These are phyloP conservation scores for Pseudotriccus pelzelni DNA, from an alignment of 2,797 vertebrate species.

Conservation along the genomic window DNA sequence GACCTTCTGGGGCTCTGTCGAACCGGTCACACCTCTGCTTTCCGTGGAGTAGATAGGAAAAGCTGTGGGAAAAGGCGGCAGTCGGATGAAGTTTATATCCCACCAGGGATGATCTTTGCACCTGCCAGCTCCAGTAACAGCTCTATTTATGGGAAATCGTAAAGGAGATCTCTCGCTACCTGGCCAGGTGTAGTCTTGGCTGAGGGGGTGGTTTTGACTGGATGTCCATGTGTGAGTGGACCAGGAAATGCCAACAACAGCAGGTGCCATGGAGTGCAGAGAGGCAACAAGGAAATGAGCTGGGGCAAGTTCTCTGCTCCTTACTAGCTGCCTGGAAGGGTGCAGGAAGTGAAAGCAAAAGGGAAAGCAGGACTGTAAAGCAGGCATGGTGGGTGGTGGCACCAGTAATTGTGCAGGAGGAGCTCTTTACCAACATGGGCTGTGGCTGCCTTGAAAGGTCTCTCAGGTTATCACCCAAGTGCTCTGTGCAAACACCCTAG, in stretches of 20 bases:
- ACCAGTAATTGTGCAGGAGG: background rate
- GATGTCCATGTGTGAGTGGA: rapidly evolving
- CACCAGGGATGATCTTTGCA: background rate
- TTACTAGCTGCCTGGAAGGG: rapidly evolving
- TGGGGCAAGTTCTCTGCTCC: background rate
- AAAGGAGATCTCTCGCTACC: background rate
- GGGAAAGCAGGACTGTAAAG: background rate
- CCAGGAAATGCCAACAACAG: rapidly evolving
- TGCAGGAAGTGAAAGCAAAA: background rate
- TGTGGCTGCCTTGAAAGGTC: background rate
- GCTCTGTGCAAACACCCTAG: background rate
- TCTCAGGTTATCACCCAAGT: background rate
- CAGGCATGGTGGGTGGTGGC: background rate
- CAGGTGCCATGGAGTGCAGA: background rate
- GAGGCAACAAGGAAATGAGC: background rate
- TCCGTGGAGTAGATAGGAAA: background rate
- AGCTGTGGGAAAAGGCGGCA: background rate
- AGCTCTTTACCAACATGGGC: background rate
- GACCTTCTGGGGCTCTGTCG: background rate
- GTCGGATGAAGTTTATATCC: too few relatives aligned
- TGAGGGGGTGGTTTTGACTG: background rate
- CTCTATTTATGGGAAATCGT: rapidly evolving
- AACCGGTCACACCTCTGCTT: rapidly evolving
- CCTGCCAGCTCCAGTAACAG: background rate
- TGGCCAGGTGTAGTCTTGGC: background rate